These are phyloP conservation scores for Panorpa germanica DNA, from an alignment of 2,888 invertebrate species.

Conservation along the genomic window DNA sequence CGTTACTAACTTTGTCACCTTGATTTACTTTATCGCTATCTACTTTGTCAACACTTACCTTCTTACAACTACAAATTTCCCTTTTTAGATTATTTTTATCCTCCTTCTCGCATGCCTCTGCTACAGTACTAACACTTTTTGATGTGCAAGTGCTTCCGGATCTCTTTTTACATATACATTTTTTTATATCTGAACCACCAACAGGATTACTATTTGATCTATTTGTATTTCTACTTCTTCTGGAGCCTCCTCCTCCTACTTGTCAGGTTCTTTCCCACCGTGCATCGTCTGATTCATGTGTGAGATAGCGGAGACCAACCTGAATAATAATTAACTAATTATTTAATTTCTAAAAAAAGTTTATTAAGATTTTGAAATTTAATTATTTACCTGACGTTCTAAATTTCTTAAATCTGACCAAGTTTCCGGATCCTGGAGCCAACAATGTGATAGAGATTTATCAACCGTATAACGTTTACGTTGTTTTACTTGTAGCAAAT, in stretches of 20 bases:
- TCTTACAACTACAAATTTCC: neutral
- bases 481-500: constrained; percentile 91
- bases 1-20: too few species aligned
- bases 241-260: constrained; percentile 14
- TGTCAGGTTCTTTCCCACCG: constrained; percentile 46
- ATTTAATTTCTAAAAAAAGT: neutral
- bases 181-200: too few species aligned
- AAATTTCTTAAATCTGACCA: constrained; percentile 87
- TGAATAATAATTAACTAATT: constrained; percentile 11
- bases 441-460: constrained; percentile 85
- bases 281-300: constrained; percentile 85
- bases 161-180: too few species aligned
- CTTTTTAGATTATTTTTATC: neutral
- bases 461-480: constrained; percentile 90
- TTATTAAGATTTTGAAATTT: neutral
- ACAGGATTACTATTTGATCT: too few species aligned
- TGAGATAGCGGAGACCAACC: constrained; percentile 64
- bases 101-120: too few species aligned
- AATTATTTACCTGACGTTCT: constrained; percentile 37
- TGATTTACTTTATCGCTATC: too few species aligned
- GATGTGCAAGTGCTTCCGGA: too few species aligned
- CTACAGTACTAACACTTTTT: too few species aligned
- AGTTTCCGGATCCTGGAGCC: constrained; percentile 92
- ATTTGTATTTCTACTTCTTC: constrained; percentile 13
- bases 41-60: neutral